phyloP scores from a whole-genome alignment of 2,797 vertebrate genomes.

The Xyrichtys novacula region DNA sequence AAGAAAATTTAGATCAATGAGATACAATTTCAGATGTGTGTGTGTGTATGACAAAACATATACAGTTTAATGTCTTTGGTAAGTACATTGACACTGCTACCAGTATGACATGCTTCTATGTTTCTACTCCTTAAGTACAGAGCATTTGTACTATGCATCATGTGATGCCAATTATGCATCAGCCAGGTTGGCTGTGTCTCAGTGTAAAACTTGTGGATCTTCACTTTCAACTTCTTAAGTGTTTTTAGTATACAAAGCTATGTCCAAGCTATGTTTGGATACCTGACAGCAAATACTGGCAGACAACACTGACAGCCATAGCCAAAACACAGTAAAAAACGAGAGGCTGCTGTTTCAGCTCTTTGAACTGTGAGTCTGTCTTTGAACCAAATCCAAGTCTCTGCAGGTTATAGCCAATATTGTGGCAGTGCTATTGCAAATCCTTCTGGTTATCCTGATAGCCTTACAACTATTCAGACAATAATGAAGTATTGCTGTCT shows the following conservation, averaged over 20 bases:
- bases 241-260: constrained; percentile 18
- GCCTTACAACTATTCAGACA: not conserved
- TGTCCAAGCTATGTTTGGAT: constrained; percentile 15
- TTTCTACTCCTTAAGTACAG: no score
- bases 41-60: no score
- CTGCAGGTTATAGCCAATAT: not conserved
- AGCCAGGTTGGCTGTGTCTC: not conserved
- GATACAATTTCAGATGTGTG: no score
- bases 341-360: constrained; percentile 5
- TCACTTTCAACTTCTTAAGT: constrained; percentile 16
- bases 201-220: constrained; percentile 1
- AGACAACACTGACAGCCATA: not conserved
- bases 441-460: not conserved
- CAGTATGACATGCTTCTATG: no score
- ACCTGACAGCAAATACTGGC: constrained; percentile 25
- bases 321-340: constrained; percentile 1
- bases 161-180: not conserved
- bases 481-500: not conserved
- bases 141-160: not conserved
- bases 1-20: no score
- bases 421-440: not conserved
- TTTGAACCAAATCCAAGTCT: not conserved
- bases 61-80: no score
- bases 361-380: not conserved
- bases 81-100: no score